A percentile compares a stretch with the other conserved stretches of the same genome.
Conservation (phyloP, 2,113 vertebrate species). For the Ornithorhynchus anatinus region DNA sequence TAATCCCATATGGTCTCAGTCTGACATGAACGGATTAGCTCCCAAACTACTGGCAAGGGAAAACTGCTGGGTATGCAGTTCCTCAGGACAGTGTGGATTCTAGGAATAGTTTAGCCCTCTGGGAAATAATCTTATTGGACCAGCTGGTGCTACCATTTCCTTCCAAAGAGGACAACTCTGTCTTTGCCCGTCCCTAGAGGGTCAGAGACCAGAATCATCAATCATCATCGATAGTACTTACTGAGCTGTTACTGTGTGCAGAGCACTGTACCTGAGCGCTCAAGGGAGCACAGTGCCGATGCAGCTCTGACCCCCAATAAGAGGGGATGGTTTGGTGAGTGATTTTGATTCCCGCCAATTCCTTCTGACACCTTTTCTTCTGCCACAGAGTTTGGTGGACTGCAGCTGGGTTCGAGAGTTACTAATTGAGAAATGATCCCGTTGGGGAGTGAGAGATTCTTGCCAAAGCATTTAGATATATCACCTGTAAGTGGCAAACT, state of each 20-base stretch:
- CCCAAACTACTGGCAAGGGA: not conserved
- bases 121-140: not conserved
- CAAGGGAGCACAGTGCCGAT: no score
- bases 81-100: not conserved
- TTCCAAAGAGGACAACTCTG: not conserved
- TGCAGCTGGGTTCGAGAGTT: not conserved
- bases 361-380: not conserved
- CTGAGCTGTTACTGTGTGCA: no score
- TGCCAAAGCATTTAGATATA: slow-evolving; percentile 27
- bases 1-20: not conserved
- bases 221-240: no score
- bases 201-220: no score
- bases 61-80: not conserved
- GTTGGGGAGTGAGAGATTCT: not conserved
- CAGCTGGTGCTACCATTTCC: not conserved
- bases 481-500: slow-evolving; percentile 50
- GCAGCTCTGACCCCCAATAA: no score
- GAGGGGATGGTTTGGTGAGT: no score
- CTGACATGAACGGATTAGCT: not conserved
- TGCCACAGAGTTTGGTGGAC: not conserved
- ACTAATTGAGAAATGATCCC: not conserved
- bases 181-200: not conserved
- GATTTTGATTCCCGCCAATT: no score
- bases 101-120: not conserved
- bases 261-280: no score